Base-by-base conservation (phyloP, 1,140 invertebrate species). In the Atopsyche davidsoni region DNA sequence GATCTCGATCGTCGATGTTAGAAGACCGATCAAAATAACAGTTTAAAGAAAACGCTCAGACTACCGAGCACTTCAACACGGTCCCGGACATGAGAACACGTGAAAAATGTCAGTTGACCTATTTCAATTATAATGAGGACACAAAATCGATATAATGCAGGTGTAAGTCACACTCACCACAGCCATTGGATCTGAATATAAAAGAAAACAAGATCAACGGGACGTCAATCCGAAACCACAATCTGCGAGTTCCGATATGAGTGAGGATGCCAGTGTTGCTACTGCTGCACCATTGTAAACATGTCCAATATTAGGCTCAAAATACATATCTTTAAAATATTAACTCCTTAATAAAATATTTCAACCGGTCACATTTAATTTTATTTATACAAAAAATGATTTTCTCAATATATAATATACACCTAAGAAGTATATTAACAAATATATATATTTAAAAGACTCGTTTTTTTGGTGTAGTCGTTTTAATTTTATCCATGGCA, bases 131-230 rank as follows among this genome's bases (percentile, higher is more conserved):
- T 25, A 42, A 18, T 43, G 21, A 16, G 39, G 32, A 22, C 40
- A 44, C 17, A 46, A 41, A 52, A 52, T 52, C 50, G 32, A 52
- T 52, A 52, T 46, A 46, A 41, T 23, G 38, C 50, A 46, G 36
- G 35, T 50, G 24, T 11, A 46, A 19, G 34, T 36, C 18, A 23
- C 34, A 52, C 41, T 52, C 36, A 46, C 50, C 50, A 46, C 24
- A 52, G 50, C 50, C 50, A 52, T 52, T 41, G 34, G 35, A 45
- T 38, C 49, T 31, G 50, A 52, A 52, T 52, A 45, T n/a, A 52
- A 50, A 52, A 52, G 50, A 52, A 52, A 46, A 52, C 50, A 52
- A 46, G 50, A 45, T 46, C 50, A 46, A 46, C 40, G 39, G 48
- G 43, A 50, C 48, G 48, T 50, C 48, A 50, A 49, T 49, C 46